Percentiles rank a stretch among this genome's conserved stretches.
Conservation (phyloP, 2,113 vertebrate species). For the Ardeotis arabs region DNA sequence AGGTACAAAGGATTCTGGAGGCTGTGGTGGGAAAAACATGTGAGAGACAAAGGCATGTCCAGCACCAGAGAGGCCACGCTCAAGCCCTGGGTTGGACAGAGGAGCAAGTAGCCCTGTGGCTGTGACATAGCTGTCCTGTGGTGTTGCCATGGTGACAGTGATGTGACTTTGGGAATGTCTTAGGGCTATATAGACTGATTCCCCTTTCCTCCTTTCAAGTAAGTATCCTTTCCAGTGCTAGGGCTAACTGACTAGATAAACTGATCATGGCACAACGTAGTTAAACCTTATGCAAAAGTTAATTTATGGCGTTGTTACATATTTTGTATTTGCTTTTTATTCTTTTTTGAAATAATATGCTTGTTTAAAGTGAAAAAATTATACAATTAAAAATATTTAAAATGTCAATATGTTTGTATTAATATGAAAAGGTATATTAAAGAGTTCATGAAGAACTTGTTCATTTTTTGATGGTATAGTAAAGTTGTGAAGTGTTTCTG, state of each 20-base stretch:
- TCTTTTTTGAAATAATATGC: background rate
- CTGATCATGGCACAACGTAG: background rate
- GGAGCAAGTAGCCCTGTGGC: background rate
- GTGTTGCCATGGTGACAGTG: background rate
- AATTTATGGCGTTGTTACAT: rapidly evolving
- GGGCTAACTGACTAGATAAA: background rate
- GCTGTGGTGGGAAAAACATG: rapidly evolving
- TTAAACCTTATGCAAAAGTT: background rate
- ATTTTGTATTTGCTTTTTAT: background rate
- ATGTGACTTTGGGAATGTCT: background rate
- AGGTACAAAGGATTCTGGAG: background rate
- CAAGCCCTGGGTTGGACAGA: background rate
- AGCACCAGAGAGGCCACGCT: background rate
- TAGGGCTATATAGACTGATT: background rate
- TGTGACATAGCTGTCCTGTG: background rate
- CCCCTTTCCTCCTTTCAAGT: background rate
- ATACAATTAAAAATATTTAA: background rate
- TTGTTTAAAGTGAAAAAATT: background rate
- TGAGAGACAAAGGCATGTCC: background rate
- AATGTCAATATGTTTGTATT: background rate
- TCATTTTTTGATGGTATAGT: background rate
- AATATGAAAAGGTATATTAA: background rate
- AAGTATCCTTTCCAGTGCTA: background rate
- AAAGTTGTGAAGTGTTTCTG: background rate
- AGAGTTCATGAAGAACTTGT: background rate